These are phyloP conservation scores for Petroica traversi DNA, from an alignment of 2,113 vertebrate genomes.

Conservation along the genomic window DNA sequence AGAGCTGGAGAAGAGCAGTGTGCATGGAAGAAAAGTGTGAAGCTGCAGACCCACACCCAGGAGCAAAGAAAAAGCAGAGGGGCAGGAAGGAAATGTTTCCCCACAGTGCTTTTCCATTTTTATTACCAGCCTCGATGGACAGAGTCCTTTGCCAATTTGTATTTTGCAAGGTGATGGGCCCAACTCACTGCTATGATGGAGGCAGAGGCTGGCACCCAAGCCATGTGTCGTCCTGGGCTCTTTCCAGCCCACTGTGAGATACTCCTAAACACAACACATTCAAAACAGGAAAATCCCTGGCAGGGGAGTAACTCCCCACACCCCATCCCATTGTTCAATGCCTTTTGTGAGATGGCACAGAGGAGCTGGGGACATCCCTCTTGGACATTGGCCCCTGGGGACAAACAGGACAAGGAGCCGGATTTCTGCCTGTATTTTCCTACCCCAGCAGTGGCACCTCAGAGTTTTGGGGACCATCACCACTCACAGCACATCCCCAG, in stretches of 20 bases:
- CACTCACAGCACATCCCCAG: not conserved
- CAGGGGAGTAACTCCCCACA: accelerated
- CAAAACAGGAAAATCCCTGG: not conserved
- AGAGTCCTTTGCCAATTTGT: not conserved
- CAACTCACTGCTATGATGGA: not conserved
- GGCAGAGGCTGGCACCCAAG: not conserved
- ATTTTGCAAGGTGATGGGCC: not conserved
- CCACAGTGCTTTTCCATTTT: not conserved
- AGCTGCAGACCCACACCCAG: not conserved
- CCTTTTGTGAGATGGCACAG: not conserved
- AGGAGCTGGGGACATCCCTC: not conserved
- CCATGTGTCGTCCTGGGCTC: accelerated
- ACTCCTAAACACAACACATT: not conserved
- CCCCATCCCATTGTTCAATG: accelerated
- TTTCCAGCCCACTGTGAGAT: not conserved
- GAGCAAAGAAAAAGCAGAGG: not conserved
- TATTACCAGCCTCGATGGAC: not conserved
- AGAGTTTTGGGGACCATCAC: not conserved
- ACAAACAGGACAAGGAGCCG: not conserved
- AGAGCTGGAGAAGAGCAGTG: not conserved
- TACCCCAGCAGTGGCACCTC: not conserved
- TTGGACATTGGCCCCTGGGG: not conserved
- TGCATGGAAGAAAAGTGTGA: not conserved
- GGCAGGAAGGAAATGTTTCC: not conserved
- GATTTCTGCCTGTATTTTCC: not conserved